These are phyloP conservation scores for Pseudonaja textilis DNA, from an alignment of 2,113 vertebrate genomes.

Conservation along the genomic window DNA sequence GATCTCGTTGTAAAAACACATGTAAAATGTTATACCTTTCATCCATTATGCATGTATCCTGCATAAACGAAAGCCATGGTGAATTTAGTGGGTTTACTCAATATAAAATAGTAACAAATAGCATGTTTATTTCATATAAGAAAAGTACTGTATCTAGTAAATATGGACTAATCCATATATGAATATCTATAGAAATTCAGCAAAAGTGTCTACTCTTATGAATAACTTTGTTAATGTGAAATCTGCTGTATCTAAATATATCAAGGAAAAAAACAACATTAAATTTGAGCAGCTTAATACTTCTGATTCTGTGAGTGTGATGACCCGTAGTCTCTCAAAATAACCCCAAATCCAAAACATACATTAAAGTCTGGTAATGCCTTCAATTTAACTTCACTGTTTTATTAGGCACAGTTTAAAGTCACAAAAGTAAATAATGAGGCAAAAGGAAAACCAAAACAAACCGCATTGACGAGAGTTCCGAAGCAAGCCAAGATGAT, in stretches of 20 bases:
- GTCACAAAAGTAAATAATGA: no score
- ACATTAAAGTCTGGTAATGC: no score
- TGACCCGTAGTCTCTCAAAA: no score
- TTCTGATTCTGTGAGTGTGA: background rate
- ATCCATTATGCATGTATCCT: background rate
- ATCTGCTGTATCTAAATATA: background rate
- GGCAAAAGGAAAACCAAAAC: no score
- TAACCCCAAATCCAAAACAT: no score
- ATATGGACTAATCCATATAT: background rate
- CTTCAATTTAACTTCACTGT: no score
- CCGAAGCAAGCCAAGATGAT: no score
- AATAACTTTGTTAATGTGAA: background rate
- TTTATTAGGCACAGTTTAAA: no score
- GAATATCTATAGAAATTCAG: background rate
- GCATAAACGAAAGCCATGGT: background rate
- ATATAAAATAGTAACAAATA: background rate
- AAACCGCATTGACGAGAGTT: no score
- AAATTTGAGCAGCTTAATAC: constrained; percentile 7
- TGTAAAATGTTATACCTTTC: background rate
- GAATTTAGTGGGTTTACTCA: background rate
- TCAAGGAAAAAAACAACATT: constrained; percentile 29
- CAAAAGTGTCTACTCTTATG: background rate
- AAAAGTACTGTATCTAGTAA: background rate
- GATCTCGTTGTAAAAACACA: background rate
- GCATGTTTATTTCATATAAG: background rate